Evolutionary conservation across 2,888 invertebrate genomes (phyloP).

Genomic region (Thalpophila matura): DNA sequence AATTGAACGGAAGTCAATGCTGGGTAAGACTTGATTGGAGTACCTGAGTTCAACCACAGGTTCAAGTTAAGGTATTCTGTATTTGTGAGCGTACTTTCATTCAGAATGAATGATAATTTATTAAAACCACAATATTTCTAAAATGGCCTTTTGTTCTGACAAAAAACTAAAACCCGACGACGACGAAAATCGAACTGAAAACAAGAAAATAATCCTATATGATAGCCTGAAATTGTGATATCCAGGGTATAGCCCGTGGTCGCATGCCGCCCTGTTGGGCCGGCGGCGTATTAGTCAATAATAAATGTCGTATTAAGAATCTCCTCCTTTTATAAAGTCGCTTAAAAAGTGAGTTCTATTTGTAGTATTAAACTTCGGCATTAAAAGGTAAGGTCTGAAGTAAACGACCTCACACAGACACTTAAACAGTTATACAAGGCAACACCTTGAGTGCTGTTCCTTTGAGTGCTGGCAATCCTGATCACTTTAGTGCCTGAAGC

Average conservation of each 20-base stretch:
- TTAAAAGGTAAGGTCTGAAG: constrained; percentile 39
- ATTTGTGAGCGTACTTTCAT: constrained; percentile 3
- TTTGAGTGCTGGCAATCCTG: neutral
- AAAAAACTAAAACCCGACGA: no score
- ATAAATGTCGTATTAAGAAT: no score
- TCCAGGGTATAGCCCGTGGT: no score
- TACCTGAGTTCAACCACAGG: constrained; percentile 38
- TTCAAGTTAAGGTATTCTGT: constrained; percentile 30
- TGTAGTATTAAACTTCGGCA: constrained; percentile 31
- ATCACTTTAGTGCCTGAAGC: constrained; percentile 23
- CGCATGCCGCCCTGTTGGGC: no score
- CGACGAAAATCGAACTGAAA: no score
- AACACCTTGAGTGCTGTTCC: constrained; percentile 10
- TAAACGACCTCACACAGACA: constrained; percentile 17
- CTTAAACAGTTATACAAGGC: constrained; percentile 29
- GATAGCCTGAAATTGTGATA: no score
- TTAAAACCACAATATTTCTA: no score
- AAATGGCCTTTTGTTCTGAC: no score
- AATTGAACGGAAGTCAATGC: constrained; percentile 19
- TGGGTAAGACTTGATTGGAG: constrained; percentile 13
- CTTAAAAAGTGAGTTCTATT: constrained; percentile 15
- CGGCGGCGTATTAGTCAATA: no score
- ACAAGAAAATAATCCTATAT: no score
- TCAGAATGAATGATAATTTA: constrained; percentile 9
- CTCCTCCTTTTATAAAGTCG: no score